Evolutionary conservation across 2,888 invertebrate species (phyloP).

Genomic region (Eilema sororculum): DNA sequence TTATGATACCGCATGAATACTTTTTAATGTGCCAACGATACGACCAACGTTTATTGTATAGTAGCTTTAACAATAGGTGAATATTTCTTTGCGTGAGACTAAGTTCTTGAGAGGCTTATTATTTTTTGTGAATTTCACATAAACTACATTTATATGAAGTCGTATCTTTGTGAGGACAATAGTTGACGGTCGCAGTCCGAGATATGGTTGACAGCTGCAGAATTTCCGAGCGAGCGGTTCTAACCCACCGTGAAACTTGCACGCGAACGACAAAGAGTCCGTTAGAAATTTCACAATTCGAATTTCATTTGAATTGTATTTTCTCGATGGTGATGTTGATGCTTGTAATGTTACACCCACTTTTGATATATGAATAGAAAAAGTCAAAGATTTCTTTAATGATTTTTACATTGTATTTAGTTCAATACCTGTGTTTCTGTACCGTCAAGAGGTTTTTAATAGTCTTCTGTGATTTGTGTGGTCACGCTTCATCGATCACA

Average conservation of each 20-base stretch:
- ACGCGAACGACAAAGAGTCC: constrained; percentile 76
- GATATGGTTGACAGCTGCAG: constrained; percentile 82
- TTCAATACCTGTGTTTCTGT: constrained; percentile 66
- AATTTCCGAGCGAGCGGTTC: constrained; percentile 68
- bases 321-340: constrained; percentile 69
- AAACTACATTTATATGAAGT: constrained; percentile 86
- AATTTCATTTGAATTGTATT: constrained; percentile 74
- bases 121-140: constrained; percentile 81
- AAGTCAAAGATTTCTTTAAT: constrained; percentile 63
- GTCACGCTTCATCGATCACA: constrained; percentile 78
- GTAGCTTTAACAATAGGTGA: constrained; percentile 70
- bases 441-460: constrained; percentile 74
- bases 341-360: constrained; percentile 81
- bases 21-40: constrained; percentile 87
- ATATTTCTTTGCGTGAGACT: constrained; percentile 77
- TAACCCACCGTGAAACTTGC: constrained; percentile 80
- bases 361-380: constrained; percentile 62
- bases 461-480: constrained; percentile 70
- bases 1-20: constrained; percentile 85
- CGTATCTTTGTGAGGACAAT: constrained; percentile 80
- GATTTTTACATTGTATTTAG: constrained; percentile 67
- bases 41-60: constrained; percentile 82
- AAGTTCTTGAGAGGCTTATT: constrained; percentile 78
- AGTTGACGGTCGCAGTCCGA: constrained; percentile 75
- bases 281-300: constrained; percentile 77